Conservation (phyloP, 2,797 vertebrate species). For the Lithobates sylvaticus region DNA sequence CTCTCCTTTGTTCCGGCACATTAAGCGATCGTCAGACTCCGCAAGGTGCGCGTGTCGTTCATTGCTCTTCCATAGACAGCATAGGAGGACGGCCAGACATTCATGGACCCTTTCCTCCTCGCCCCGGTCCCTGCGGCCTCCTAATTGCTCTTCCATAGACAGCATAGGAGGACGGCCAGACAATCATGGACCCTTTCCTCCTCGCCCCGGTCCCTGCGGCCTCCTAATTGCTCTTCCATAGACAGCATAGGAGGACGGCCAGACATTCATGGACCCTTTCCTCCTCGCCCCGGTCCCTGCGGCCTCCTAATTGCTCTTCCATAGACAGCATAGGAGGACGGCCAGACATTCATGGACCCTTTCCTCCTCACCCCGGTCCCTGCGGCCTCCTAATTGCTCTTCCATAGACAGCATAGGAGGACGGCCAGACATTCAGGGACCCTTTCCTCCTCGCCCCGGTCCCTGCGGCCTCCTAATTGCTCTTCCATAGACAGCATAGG, state of each 20-base stretch:
- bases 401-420: slow-evolving; percentile 4
- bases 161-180: background rate
- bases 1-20: slow-evolving; percentile 58
- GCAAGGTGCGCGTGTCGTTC: slow-evolving; percentile 31
- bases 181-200: slow-evolving; percentile 46
- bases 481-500: slow-evolving; percentile 15
- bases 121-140: background rate
- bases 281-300: slow-evolving; percentile 5
- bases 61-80: slow-evolving; percentile 30
- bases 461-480: too few relatives aligned
- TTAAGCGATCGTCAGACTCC: slow-evolving; percentile 50
- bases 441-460: slow-evolving; percentile 30
- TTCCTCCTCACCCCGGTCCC: slow-evolving; percentile 24
- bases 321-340: slow-evolving; percentile 1
- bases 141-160: slow-evolving; percentile 28
- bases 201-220: slow-evolving; percentile 2
- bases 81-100: background rate
- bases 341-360: slow-evolving; percentile 38
- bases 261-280: slow-evolving; percentile 46
- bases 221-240: slow-evolving; percentile 32
- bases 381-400: too few relatives aligned
- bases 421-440: slow-evolving; percentile 24
- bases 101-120: slow-evolving; percentile 44
- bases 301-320: slow-evolving; percentile 28
- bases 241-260: background rate